Conservation (phyloP, 2,797 vertebrate genomes). For the Craterocephalus amniculus region DNA sequence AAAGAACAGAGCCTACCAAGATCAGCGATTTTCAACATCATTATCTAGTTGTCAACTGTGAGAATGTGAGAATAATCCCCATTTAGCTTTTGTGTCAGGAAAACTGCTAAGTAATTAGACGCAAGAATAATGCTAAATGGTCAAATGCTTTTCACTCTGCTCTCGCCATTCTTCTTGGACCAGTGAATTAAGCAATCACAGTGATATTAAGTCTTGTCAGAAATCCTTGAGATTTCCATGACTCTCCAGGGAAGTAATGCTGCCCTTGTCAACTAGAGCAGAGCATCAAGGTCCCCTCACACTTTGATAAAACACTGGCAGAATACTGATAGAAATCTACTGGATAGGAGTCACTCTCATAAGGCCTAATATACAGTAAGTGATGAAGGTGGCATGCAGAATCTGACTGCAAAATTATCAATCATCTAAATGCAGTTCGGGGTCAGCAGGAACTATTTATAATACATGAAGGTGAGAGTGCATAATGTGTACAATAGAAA, state of each 20-base stretch:
- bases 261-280: conserved; percentile 52
- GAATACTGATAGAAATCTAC: conserved; percentile 53
- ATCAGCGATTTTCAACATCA: conserved; percentile 14
- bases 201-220: conserved; percentile 31
- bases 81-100: conserved; percentile 9
- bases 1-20: background rate
- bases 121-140: conserved; percentile 5
- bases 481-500: conserved; percentile 10
- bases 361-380: conserved; percentile 30
- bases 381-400: conserved; percentile 47
- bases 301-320: conserved; percentile 43
- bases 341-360: conserved; percentile 20
- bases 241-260: conserved; percentile 26
- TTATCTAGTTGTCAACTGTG: conserved; percentile 24
- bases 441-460: conserved; percentile 18
- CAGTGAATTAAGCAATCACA: conserved; percentile 33
- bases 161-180: conserved; percentile 16
- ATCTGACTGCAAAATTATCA: conserved; percentile 44
- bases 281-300: conserved; percentile 33
- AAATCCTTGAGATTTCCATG: conserved; percentile 35
- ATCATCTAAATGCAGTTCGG: conserved; percentile 36
- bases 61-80: conserved; percentile 16
- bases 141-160: background rate
- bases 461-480: conserved; percentile 34
- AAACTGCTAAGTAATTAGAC: conserved; percentile 7